A percentile compares a stretch with the other conserved stretches of the same genome.
phyloP scores from a whole-genome alignment of 2,113 vertebrate genomes.

The Ginglymostoma cirratum region DNA sequence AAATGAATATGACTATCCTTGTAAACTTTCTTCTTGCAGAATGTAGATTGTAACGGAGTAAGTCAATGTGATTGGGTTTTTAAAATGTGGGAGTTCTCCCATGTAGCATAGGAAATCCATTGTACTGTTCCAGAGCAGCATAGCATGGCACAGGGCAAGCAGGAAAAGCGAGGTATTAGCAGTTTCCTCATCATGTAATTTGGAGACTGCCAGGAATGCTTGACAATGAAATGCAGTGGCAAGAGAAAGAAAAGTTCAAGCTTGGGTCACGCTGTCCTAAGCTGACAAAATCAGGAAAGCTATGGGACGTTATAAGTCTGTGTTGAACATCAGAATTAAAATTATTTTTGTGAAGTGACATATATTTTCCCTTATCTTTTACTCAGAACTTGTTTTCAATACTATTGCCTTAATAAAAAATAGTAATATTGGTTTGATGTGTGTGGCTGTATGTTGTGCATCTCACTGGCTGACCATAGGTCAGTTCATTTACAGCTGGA shows the following conservation, averaged over 20 bases:
- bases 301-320: slow-evolving; percentile 13
- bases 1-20: slow-evolving; percentile 22
- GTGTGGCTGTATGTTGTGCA: background rate
- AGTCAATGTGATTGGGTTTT: slow-evolving; percentile 60
- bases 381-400: slow-evolving; percentile 19
- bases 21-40: slow-evolving; percentile 53
- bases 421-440: background rate
- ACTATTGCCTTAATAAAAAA: slow-evolving; percentile 28
- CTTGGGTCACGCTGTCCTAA: slow-evolving; percentile 21
- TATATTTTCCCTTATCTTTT: slow-evolving; percentile 26
- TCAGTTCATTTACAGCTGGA: background rate
- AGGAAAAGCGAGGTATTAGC: slow-evolving; percentile 40
- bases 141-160: slow-evolving; percentile 38
- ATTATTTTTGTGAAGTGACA: slow-evolving; percentile 24
- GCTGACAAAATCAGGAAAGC: slow-evolving; percentile 14
- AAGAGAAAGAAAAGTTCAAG: slow-evolving; percentile 39
- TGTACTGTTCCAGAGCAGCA: slow-evolving; percentile 44
- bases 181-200: slow-evolving; percentile 43
- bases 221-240: slow-evolving; percentile 40
- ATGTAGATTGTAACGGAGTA: slow-evolving; percentile 61
- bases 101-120: slow-evolving; percentile 50
- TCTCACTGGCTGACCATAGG: background rate
- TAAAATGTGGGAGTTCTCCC: slow-evolving; percentile 55
- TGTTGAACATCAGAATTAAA: background rate
- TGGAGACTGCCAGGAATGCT: slow-evolving; percentile 45